Base-by-base conservation (phyloP, 1,140 invertebrate genomes). In the Drosophila obscura region DNA sequence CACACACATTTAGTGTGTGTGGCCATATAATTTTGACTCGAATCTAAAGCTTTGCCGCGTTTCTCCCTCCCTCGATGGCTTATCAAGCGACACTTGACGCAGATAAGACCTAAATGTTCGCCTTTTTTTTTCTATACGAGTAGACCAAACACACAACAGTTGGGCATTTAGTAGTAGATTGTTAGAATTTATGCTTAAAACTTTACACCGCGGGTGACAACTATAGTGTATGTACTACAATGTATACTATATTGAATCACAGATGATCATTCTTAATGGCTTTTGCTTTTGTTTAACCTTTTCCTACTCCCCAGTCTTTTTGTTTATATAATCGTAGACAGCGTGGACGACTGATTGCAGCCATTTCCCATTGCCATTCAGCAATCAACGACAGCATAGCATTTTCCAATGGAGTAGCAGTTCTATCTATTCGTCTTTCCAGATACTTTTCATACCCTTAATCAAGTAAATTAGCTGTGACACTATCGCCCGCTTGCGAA, bases 21-120 rank as follows among this genome's bases (percentile, higher is more conserved):
- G 24, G 28, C 65, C 65, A 71, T 71, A 71, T 71, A 71, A 71
- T 71, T 71, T 71, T 2, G 67, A 58, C 45, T 35, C 64, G 52
- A 69, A 71, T 71, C 64, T 71, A 49, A 35, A 48, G 51, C 64
- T n/a, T 44, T n/a, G 28, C 43, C 11, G 11, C 35, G 9, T 39
- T 39, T 39, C 9, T 28, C 61, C 46, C 66, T 31, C 51, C 35
- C 11, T 46, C 35, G 67, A 71, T 71, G 67, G 67, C 67, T 71
- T 71, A 71, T 71, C 67, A 44, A 44, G 50, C 62, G 66, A 50
- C 39, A 64, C 61, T 65, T 16, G 39, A 5, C 2, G 43, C 11
- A 58, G 67, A 71, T 71, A 71, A 71, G 67, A 46, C 31, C 4
- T 35, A 28, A 48, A 56, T 22, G 48, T n/a, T 35, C 63, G 26